Base-by-base conservation (phyloP, 2,797 vertebrate genomes). In the Momotus momota region DNA sequence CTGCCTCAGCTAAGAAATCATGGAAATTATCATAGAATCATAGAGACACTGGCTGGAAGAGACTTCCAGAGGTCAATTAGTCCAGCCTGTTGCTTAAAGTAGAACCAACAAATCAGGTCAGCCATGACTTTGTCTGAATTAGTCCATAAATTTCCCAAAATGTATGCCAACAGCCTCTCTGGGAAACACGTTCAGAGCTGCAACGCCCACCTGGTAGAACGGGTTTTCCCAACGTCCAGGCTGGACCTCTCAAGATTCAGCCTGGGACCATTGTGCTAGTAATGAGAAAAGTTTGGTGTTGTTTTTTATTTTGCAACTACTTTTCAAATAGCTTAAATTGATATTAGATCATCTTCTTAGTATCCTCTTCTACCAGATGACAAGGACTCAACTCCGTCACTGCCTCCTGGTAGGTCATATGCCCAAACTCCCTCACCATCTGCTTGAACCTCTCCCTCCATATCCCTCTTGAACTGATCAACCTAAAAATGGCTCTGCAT, bases 341-440 rank as follows among this genome's bases (percentile, higher is more conserved):
- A 25, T 33, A 25, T 40, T n/a, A 67, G 19, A 81, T 48, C 19
- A 64, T 4, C 18, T 79, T 31, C 16, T 71, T 27, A 33, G 9
- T 11, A 10, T 38, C 29, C 4, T 72, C 20, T 74, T 52, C 38
- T 25, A 57, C 2, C 29, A 52, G 29, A 60, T 43, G 29, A 17
- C 19, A 41, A 15, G 23, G 9, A 48, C 4, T 1, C 45, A 55
- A 14, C 3, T 81, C 20, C 2, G 5, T 1, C 13, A 35, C 2
- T 10, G 0, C 57, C n/a, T 62, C 35, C 51, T 51, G 20, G 25
- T 0, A 29, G 26, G 12, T 46, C 41, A 49, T 8, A 19, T 14
- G 9, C 8, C 15, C 26, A 5, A 69, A 2, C 5, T 45, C 12
- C 21, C 27, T 60, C n/a, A 33, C 3, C 48, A 51, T 14, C 35